These are phyloP conservation scores for Plemyria rubiginata DNA, from an alignment of 2,888 invertebrate species.

Conservation along the genomic window DNA sequence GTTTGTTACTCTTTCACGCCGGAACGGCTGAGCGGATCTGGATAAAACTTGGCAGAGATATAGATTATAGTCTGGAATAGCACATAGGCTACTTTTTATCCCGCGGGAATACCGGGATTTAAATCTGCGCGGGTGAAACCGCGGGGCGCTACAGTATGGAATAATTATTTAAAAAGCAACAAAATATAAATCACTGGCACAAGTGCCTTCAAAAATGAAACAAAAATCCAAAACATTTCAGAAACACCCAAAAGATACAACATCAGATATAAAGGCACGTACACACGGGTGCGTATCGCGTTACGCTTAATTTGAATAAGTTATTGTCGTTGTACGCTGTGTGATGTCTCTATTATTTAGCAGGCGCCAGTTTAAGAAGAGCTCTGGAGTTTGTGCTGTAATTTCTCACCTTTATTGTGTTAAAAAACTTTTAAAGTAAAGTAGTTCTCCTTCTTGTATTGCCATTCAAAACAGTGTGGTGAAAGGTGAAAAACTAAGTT, in stretches of 20 bases:
- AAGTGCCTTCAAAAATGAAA: constrained; percentile 48
- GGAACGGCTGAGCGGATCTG: too few species aligned
- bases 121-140: too few species aligned
- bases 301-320: constrained; percentile 78
- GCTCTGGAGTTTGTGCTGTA: background rate
- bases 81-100: too few species aligned
- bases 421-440: too few species aligned
- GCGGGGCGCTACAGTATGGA: too few species aligned
- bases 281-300: constrained; percentile 63
- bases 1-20: too few species aligned
- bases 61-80: too few species aligned
- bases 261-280: constrained; percentile 62
- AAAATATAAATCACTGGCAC: constrained; percentile 52
- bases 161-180: constrained; percentile 52
- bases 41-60: too few species aligned
- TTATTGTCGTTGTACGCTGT: constrained; percentile 58
- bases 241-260: constrained; percentile 39
- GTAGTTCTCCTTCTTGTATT: too few species aligned
- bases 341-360: constrained; percentile 77
- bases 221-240: constrained; percentile 14
- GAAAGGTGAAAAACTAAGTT: too few species aligned
- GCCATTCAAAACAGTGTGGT: too few species aligned
- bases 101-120: too few species aligned
- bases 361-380: constrained; percentile 46
- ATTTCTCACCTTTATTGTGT: background rate